These are phyloP conservation scores for Corvus moneduloides DNA, from an alignment of 2,113 vertebrate species.

Conservation along the genomic window DNA sequence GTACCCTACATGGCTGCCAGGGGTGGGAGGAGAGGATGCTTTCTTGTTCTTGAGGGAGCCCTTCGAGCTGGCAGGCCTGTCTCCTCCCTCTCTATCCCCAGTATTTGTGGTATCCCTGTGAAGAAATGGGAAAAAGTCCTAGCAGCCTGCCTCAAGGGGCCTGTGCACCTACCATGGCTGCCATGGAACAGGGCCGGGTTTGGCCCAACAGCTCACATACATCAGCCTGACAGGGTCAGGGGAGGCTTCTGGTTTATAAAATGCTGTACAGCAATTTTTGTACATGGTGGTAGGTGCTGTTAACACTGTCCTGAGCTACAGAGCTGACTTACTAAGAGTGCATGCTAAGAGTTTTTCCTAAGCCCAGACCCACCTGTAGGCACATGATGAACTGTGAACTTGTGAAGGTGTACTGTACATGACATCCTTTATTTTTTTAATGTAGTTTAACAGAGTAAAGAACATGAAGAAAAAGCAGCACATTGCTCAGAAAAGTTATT, in stretches of 20 bases:
- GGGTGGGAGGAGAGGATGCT: background rate
- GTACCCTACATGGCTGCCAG: rapidly evolving
- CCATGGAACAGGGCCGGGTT: background rate
- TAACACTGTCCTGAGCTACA: background rate
- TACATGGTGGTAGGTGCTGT: background rate
- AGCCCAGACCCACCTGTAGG: background rate
- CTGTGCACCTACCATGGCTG: background rate
- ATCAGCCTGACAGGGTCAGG: background rate
- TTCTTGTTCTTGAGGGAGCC: background rate
- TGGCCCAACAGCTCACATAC: background rate
- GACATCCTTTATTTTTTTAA: background rate
- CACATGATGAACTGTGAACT: background rate
- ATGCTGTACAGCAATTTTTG: background rate
- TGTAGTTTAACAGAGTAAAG: background rate
- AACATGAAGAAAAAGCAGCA: background rate
- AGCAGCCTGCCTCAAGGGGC: too few species aligned
- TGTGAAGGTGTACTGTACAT: background rate
- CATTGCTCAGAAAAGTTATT: background rate
- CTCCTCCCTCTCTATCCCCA: too few species aligned
- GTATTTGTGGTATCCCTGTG: background rate
- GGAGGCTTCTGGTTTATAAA: background rate
- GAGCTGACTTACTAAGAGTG: background rate
- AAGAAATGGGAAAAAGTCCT: background rate
- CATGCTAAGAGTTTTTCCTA: background rate
- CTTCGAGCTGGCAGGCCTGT: too few species aligned